Percentiles rank a stretch among this genome's conserved stretches.
phyloP scores from a whole-genome alignment of 2,113 vertebrate species.

The Danio rerio region GRCz12tu NC_133183.1:9685501-9686000 shows the following conservation, averaged over 20 bases:
- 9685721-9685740: slow-evolving; percentile 31
- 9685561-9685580: slow-evolving; percentile 60
- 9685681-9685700: slow-evolving; percentile 39
- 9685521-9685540: slow-evolving; percentile 45
- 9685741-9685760: slow-evolving; percentile 22
- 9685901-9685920: slow-evolving; percentile 27
- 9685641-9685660: neutral
- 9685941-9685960: neutral
- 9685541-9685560: slow-evolving; percentile 52
- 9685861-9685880: slow-evolving; percentile 21
- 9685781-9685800: slow-evolving; percentile 31
- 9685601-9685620: slow-evolving; percentile 46
- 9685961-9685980: neutral
- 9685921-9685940: slow-evolving; percentile 24
- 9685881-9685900: slow-evolving; percentile 27
- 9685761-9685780: slow-evolving; percentile 59
- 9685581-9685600: slow-evolving; percentile 35
- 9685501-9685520: slow-evolving; percentile 25
- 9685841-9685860: slow-evolving; percentile 35
- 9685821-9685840: neutral
- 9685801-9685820: slow-evolving; percentile 25
- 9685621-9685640: slow-evolving; percentile 45
- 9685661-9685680: slow-evolving; percentile 41
- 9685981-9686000: neutral
- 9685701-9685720: slow-evolving; percentile 37